Base-by-base conservation (phyloP, 1,140 invertebrate species). In the Antheraea pernyi region DNA sequence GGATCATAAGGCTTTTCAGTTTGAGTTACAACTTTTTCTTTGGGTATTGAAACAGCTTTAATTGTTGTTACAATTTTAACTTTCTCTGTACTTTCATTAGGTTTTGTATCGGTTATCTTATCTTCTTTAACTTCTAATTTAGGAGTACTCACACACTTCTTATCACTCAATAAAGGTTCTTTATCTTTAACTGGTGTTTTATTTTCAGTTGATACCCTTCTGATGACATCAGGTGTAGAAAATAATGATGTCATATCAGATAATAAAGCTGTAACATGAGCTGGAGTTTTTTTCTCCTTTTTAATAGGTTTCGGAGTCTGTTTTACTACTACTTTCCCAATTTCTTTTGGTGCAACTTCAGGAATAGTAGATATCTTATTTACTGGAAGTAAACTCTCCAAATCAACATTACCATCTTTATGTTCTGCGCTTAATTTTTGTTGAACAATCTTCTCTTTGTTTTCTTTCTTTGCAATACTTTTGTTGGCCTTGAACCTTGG, bases 211-310 rank as follows among this genome's bases (percentile, higher is more conserved):
- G 92, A 93, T 7, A 96, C 95, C 74, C 95, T 93, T 74, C 95
- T 92, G 64, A 97, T 96, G 69, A 96, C 96, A 92, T 97, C 96
- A 9, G 96, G 96, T 59, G 96, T 95, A 13, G 96, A 96, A 81
- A 97, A 97, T 37, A 97, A 79, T 59, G 95, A 94, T 22, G 94
- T 95, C 91, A 94, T 94, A 81, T 94, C 94, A 74, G 94, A 95
- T 67, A 95, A 89, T 66, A 94, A 81, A 61, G 94, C 94, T 3
- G 92, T 93, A 59, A 95, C 87, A 77, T 94, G 94, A 58, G 95
- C 94, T 16, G 95, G 94, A 18, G 93, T 92, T 83, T 96, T 96
- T 71, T 95, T 95, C 67, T 96, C 95, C 78, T 95, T 95, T 82
- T 96, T 96, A 2, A 91, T 78, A 68, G 76, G 80, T 91, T 93